phyloP scores from a whole-genome alignment of 2,113 vertebrate genomes.

The Panthera tigris region DNA sequence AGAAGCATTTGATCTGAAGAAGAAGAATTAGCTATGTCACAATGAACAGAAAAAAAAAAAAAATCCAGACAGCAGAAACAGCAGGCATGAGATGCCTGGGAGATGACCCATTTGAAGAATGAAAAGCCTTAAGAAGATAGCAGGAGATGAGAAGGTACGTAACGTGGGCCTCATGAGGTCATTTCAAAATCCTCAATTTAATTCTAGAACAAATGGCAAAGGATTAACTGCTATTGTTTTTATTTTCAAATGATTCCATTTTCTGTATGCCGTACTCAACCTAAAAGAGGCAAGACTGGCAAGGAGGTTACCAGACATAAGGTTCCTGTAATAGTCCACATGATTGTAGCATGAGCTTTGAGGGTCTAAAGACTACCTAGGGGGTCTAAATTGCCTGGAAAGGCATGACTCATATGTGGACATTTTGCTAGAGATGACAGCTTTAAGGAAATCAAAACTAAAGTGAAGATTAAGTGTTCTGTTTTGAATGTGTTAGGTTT shows the following conservation, averaged over 20 bases:
- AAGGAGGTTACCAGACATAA: background rate
- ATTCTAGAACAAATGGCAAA: background rate
- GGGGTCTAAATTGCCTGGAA: background rate
- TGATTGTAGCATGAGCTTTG: background rate
- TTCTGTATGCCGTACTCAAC: background rate
- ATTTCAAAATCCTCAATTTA: background rate
- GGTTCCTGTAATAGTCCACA: accelerated
- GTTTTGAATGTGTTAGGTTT: background rate
- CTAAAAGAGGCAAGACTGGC: background rate
- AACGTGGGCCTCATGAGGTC: background rate
- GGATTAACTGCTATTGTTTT: background rate
- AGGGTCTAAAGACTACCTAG: background rate
- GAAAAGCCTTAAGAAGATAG: background rate
- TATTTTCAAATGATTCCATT: background rate
- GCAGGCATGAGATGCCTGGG: background rate
- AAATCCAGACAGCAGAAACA: background rate
- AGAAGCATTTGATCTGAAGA: background rate
- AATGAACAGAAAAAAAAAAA: background rate
- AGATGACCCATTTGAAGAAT: background rate
- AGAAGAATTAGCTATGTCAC: background rate
- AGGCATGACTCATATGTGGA: background rate
- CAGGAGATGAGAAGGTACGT: background rate
- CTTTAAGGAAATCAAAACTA: background rate
- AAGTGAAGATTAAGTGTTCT: background rate
- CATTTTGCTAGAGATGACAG: background rate